Evolutionary conservation across 2,797 vertebrate species (phyloP).

Genomic region (Hoplostethus atlanticus): DNA sequence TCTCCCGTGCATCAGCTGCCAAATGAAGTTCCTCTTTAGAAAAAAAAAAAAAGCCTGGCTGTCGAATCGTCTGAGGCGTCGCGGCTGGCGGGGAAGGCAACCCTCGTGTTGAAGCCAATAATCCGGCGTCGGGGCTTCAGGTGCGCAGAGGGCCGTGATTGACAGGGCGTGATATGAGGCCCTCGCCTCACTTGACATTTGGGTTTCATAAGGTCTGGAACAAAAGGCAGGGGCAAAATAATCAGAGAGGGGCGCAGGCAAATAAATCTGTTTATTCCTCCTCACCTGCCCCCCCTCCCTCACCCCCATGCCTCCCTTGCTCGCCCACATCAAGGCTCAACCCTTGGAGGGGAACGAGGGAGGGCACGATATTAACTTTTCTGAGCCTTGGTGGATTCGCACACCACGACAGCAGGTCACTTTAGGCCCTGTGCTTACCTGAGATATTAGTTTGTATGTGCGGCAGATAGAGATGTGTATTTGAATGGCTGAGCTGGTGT

Average conservation of each 20-base stretch:
- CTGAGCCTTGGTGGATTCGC: slow-evolving; percentile 79
- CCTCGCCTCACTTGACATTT: slow-evolving; percentile 96
- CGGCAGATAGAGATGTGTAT: slow-evolving; percentile 78
- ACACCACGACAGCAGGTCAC: slow-evolving; percentile 78
- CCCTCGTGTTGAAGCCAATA: slow-evolving; percentile 96
- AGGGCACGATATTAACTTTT: slow-evolving; percentile 80
- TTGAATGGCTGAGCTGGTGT: slow-evolving; percentile 68
- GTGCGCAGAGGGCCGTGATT: slow-evolving; percentile 93
- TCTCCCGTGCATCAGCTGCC: slow-evolving; percentile 96
- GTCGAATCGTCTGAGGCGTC: slow-evolving; percentile 87
- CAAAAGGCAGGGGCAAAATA: slow-evolving; percentile 86
- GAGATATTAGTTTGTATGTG: slow-evolving; percentile 84
- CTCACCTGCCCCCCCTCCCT: slow-evolving; percentile 65
- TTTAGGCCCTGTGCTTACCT: slow-evolving; percentile 82
- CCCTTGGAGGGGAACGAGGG: slow-evolving; percentile 65
- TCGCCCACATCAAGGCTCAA: slow-evolving; percentile 71
- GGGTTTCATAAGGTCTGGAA: slow-evolving; percentile 93
- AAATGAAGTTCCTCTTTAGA: slow-evolving; percentile 94
- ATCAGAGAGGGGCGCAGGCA: slow-evolving; percentile 87
- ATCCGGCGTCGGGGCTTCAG: slow-evolving; percentile 88
- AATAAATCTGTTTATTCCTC: slow-evolving; percentile 91
- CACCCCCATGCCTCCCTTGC: slow-evolving; percentile 62
- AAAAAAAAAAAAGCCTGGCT: slow-evolving; percentile 70
- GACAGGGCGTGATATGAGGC: slow-evolving; percentile 95
- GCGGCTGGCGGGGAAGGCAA: slow-evolving; percentile 86